Evolutionary conservation across 1,140 invertebrate genomes (phyloP).

Genomic region (Psilanteris sp.): DNA sequence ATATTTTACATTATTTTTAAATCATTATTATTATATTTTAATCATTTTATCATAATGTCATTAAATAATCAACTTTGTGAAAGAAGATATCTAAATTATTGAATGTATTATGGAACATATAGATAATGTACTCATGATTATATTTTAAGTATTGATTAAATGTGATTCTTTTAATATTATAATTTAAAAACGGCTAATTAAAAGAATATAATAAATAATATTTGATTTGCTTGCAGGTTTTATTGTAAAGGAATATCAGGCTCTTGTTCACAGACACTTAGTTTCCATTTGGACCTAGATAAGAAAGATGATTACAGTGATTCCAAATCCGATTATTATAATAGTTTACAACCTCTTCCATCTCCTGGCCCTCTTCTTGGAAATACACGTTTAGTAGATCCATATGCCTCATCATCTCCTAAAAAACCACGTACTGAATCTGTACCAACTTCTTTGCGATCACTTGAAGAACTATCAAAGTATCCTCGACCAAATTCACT

Average conservation of each 20-base stretch:
- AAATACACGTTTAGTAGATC: conserved; percentile 88
- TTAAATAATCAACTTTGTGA: no score
- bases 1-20: no score
- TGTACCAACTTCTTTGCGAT: conserved; percentile 79
- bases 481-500: conserved; percentile 80
- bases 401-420: conserved; percentile 77
- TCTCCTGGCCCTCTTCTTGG: conserved; percentile 89
- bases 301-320: conserved; percentile 78
- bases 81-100: no score
- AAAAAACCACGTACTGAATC: conserved; percentile 81
- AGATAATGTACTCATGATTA: no score
- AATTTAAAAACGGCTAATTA: no score
- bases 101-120: no score
- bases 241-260: conserved; percentile 82
- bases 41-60: no score
- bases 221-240: conserved; percentile 72
- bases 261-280: conserved; percentile 72
- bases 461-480: conserved; percentile 81
- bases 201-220: no score
- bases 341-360: conserved; percentile 81
- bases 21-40: no score
- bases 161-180: no score
- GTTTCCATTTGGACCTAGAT: conserved; percentile 78
- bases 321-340: conserved; percentile 72
- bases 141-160: no score